Evolutionary conservation across 37 sponge, comb jelly and placozoan species (phyloP), one percentile per base, ranked within the genome.

Genomic region (Agelas oroides): DNA sequence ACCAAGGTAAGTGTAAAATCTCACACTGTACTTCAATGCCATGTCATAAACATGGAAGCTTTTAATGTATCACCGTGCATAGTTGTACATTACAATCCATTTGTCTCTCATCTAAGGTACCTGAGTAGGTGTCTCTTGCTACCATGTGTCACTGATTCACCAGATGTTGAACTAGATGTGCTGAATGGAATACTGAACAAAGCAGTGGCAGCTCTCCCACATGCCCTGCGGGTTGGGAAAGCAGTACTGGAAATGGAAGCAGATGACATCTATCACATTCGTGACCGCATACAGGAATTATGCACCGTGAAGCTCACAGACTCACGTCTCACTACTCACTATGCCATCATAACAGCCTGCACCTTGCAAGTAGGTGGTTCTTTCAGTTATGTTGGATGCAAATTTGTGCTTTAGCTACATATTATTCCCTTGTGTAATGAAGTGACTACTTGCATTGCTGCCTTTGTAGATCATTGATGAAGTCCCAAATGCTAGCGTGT

Each of bases 171-270:
- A 8, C 70, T 69, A 2, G 38, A 38, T 38, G 70, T 38, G 8
- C 70, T 69, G 1, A 36, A 69, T 69, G 70, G 37, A 0, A 32
- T 69, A 23, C 8, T 69, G 38, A 31, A 69, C 3, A 69, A 31
- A 69, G 70, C 70, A 69, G 70, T 69, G 34, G 37, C 70, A 35
- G 70, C 70, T 23, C 31, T 69, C 70, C 70, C 70, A 32, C 36
- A 38, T 35, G 70, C 38, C 37, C 32, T 69, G 34, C 37, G 21
- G 27, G 23, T 69, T 31, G 70, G 70, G 37, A 69, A 69, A 35
- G 37, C 23, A 31, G 23, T 69, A 6, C 32, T 38, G 38, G 70
- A 69, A 33, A 23, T 31, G 70, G 70, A 21, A 32, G 70, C 70
- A 1, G 70, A 17, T 1, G 32, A 69, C 37, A 33, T 69, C 38